Evolutionary conservation across 2,888 invertebrate species (phyloP).

Genomic region (Pyrocoelia pectoralis): DNA sequence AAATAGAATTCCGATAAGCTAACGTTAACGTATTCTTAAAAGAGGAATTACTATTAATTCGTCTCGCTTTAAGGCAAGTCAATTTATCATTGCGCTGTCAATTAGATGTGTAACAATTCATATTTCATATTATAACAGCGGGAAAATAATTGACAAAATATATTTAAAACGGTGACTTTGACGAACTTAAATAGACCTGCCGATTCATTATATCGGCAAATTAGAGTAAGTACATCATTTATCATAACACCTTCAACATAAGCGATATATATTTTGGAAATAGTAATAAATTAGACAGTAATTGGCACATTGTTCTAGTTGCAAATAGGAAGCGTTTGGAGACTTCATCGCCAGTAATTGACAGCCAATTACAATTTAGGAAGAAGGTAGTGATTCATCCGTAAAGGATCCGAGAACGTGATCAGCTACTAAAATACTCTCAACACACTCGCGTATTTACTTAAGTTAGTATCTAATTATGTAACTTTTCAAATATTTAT

Average conservation of each 20-base stretch:
- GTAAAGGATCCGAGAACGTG: slow-evolving; percentile 45
- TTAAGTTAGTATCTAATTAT: no score
- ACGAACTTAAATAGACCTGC: background rate
- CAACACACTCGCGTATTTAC: slow-evolving; percentile 16
- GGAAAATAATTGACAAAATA: slow-evolving; percentile 13
- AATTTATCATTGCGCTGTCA: slow-evolving; percentile 12
- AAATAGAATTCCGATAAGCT: background rate
- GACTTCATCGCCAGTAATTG: slow-evolving; percentile 48
- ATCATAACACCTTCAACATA: background rate
- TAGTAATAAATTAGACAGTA: slow-evolving; percentile 35
- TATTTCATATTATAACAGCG: slow-evolving; percentile 2
- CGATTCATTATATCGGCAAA: background rate
- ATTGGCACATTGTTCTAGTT: slow-evolving; percentile 44
- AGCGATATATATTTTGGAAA: background rate
- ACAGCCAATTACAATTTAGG: slow-evolving; percentile 51
- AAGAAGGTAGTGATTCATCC: slow-evolving; percentile 48
- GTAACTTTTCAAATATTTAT: background rate
- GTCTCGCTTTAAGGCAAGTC: background rate
- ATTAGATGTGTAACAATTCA: slow-evolving; percentile 11
- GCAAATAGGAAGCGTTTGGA: slow-evolving; percentile 38
- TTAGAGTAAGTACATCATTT: slow-evolving; percentile 2
- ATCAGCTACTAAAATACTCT: slow-evolving; percentile 44
- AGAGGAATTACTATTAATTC: background rate
- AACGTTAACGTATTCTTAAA: background rate
- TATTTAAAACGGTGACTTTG: slow-evolving; percentile 5